phyloP scores from a whole-genome alignment of 2,113 vertebrate species.

The Arizona elegans region DNA sequence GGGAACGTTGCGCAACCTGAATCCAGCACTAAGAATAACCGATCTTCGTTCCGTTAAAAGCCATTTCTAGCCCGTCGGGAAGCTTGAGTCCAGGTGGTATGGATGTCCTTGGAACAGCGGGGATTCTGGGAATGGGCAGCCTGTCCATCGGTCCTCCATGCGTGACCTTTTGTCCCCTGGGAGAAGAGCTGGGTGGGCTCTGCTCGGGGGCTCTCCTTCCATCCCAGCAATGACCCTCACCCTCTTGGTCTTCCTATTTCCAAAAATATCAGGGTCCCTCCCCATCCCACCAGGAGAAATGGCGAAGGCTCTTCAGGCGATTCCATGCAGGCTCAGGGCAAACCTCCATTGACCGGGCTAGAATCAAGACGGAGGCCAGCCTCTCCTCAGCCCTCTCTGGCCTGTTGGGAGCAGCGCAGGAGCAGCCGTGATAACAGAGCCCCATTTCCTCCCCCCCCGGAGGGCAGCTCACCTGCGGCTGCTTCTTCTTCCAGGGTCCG shows the following conservation, averaged over 20 bases:
- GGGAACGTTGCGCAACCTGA: not conserved
- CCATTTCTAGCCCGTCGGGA: not conserved
- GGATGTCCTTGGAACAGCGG: not conserved
- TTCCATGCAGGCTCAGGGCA: not conserved
- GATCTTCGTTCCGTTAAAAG: not conserved
- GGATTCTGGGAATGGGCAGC: not conserved
- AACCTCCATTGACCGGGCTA: not conserved
- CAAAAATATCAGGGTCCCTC: not conserved
- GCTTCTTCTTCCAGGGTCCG: not conserved
- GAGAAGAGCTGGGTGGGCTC: not conserved
- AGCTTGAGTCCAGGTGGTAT: fast-evolving
- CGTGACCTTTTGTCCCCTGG: not conserved
- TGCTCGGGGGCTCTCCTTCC: not conserved
- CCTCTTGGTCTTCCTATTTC: not conserved
- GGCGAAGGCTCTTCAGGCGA: not conserved
- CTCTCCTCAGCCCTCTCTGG: not conserved
- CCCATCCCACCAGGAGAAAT: not conserved
- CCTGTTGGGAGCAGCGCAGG: not conserved
- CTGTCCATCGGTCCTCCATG: not conserved
- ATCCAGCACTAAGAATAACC: not conserved
- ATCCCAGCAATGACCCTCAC: too few species aligned
- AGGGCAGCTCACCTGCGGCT: not conserved
- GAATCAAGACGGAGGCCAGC: not conserved
- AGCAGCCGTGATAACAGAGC: not conserved
- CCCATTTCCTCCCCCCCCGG: not conserved